Conservation (phyloP, 2,113 vertebrate species). For the Rhipidura dahli region DNA sequence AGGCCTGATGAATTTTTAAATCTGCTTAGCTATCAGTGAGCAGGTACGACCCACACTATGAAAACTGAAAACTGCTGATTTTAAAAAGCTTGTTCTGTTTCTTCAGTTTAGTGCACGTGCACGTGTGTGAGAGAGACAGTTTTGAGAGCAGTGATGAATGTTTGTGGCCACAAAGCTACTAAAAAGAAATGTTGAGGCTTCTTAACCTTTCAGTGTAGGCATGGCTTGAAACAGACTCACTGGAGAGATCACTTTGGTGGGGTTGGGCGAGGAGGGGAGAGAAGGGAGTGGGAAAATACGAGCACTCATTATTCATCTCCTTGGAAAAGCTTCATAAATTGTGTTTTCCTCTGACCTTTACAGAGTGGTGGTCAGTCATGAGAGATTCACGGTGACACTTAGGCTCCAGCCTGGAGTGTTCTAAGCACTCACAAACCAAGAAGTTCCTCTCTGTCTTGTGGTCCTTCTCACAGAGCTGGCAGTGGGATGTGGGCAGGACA, state of each 20-base stretch:
- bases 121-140: neutral
- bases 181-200: neutral
- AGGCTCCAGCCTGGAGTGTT: neutral
- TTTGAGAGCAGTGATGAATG: neutral
- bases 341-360: neutral
- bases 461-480: accelerated
- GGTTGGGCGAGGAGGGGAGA: neutral
- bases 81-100: neutral
- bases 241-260: neutral
- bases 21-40: neutral
- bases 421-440: neutral
- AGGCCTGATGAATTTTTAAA: neutral
- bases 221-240: neutral
- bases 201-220: neutral
- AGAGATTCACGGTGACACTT: neutral
- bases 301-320: neutral
- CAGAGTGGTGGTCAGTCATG: neutral
- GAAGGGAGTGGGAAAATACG: neutral
- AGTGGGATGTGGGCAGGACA: neutral
- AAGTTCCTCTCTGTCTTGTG: neutral
- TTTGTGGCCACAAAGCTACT: neutral
- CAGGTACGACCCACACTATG: accelerated
- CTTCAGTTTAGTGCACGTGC: accelerated
- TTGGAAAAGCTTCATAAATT: neutral
- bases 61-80: neutral